A percentile compares a stretch with the other conserved stretches of the same genome.
Evolutionary conservation across 2,113 vertebrate species (phyloP).

Genomic region (Sula dactylatra): DNA sequence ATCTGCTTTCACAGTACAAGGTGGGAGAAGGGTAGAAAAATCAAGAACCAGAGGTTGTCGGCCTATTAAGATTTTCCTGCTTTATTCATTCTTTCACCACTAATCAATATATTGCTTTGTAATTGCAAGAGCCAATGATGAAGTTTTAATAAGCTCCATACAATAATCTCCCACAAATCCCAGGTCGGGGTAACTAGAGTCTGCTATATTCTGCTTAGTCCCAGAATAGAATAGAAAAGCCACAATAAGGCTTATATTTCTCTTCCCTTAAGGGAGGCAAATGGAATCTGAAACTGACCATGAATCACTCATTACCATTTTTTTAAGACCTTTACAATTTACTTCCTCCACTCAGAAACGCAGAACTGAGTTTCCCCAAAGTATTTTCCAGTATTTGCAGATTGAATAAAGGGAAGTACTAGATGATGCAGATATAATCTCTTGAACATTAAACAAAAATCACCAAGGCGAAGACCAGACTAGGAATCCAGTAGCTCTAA

Average conservation of each 20-base stretch:
- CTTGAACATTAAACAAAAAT: neutral
- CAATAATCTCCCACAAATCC: neutral
- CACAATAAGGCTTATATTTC: neutral
- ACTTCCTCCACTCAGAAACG: neutral
- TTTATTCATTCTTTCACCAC: neutral
- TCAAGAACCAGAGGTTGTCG: neutral
- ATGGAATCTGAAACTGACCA: neutral
- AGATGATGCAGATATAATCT: neutral
- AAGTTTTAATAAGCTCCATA: neutral
- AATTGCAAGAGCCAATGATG: neutral
- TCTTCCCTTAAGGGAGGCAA: neutral
- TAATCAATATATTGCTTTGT: neutral
- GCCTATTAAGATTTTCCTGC: neutral
- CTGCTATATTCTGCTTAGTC: neutral
- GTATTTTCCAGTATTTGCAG: neutral
- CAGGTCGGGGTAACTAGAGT: neutral
- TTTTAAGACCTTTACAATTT: neutral
- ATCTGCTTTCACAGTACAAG: neutral
- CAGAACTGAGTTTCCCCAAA: neutral
- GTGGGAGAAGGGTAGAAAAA: neutral
- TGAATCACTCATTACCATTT: neutral
- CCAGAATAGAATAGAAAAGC: neutral
- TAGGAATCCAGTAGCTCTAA: neutral
- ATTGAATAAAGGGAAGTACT: neutral
- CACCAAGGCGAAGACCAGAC: neutral